Conservation (phyloP, 2,113 vertebrate species). For the Pagrus major region DNA sequence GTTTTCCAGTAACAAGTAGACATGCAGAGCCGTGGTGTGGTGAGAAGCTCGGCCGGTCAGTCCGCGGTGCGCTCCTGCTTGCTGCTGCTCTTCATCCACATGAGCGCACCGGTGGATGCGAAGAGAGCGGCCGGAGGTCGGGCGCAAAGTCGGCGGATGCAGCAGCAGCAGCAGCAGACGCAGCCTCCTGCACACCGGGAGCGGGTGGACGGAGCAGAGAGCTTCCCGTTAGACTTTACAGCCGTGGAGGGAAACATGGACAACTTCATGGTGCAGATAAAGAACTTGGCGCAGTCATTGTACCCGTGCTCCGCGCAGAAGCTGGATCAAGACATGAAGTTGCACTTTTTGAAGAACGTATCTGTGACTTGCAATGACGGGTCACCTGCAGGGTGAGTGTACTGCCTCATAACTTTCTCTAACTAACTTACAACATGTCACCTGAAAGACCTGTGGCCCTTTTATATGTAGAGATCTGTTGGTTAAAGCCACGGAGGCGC, state of each 20-base stretch:
- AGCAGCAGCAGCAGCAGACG: slow-evolving; percentile 51
- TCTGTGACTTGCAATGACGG: slow-evolving; percentile 94
- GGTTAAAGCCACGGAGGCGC: not conserved
- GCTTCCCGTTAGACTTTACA: slow-evolving; percentile 94
- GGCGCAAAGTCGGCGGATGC: slow-evolving; percentile 73
- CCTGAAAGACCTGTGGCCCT: not conserved
- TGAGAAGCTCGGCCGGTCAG: slow-evolving; percentile 23
- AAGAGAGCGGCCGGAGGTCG: slow-evolving; percentile 86
- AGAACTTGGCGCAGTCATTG: slow-evolving; percentile 92
- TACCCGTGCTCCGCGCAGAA: slow-evolving; percentile 92
- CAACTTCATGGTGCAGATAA: slow-evolving; percentile 93
- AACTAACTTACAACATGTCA: not conserved
- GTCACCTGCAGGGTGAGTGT: slow-evolving; percentile 90
- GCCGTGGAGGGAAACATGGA: slow-evolving; percentile 94
- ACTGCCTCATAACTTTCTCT: not conserved
- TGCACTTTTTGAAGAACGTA: slow-evolving; percentile 87
- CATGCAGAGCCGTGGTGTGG: slow-evolving; percentile 49
- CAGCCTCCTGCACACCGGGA: slow-evolving; percentile 69
- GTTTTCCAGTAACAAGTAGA: slow-evolving; percentile 13
- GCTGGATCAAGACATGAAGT: slow-evolving; percentile 89
- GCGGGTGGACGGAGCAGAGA: slow-evolving; percentile 85
- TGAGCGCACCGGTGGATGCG: slow-evolving; percentile 75
- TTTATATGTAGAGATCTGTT: not conserved
- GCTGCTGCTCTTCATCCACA: slow-evolving; percentile 85
- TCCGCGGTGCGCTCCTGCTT: slow-evolving; percentile 74